A percentile compares a stretch with the other conserved stretches of the same genome.
These are phyloP conservation scores for Drosophila athabasca DNA, from an alignment of 1,140 invertebrate species.

Conservation along the genomic window DNA sequence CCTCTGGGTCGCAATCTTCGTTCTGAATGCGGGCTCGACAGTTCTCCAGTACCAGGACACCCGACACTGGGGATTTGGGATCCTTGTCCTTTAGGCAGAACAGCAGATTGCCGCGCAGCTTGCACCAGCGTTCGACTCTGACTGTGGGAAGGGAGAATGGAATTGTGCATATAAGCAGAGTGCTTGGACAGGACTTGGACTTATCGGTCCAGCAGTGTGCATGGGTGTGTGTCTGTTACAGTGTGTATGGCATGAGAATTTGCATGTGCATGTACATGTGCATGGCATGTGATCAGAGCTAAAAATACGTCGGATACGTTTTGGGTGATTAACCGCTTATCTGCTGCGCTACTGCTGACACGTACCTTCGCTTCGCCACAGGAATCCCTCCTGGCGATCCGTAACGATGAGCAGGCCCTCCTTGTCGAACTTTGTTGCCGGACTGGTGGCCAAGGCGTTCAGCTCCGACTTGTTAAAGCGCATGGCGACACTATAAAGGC, in stretches of 20 bases:
- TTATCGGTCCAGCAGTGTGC: constrained; percentile 1
- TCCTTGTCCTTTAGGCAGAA: constrained; percentile 97
- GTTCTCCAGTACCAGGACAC: constrained; percentile 94
- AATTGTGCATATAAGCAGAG: constrained; percentile 56
- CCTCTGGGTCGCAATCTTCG: constrained; percentile 86
- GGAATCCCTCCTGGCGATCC: constrained; percentile 95
- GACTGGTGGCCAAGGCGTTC: constrained; percentile 91
- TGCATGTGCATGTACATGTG: constrained; percentile 3
- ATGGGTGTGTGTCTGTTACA: neutral
- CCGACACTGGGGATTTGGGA: constrained; percentile 93
- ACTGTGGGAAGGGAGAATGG: constrained; percentile 85
- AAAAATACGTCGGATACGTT: too few relatives aligned
- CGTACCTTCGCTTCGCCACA: constrained; percentile 95
- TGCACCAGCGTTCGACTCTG: constrained; percentile 93
- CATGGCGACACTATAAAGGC: constrained; percentile 86
- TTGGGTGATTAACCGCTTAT: neutral
- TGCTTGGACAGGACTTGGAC: constrained; percentile 14
- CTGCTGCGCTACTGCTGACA: constrained; percentile 84
- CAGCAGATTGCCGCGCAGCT: constrained; percentile 94
- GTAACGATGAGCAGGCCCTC: constrained; percentile 94
- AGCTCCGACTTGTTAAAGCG: constrained; percentile 96
- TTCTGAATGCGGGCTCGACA: constrained; percentile 86
- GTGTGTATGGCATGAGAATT: neutral
- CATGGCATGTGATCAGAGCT: neutral
- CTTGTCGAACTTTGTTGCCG: constrained; percentile 94